Conservation (phyloP, 2,888 invertebrate genomes). For the Boloria selene region DNA sequence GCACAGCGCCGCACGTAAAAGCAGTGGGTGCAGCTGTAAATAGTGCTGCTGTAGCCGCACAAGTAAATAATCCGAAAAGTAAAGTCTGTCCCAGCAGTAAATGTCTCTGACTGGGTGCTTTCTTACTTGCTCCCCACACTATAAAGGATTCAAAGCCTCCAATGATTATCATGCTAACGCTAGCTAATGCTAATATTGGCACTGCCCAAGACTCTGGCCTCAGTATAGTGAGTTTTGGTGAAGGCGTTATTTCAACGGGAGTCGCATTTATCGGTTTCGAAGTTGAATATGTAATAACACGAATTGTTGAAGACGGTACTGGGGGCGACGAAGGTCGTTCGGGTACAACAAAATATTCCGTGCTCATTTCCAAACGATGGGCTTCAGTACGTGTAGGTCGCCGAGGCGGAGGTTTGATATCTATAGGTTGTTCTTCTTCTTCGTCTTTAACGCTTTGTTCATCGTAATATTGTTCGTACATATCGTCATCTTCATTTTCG, state of each 20-base stretch:
- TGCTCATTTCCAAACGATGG: conserved; percentile 89
- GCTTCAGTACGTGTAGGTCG: conserved; percentile 72
- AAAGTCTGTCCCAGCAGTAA: conserved; percentile 93
- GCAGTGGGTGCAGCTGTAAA: conserved; percentile 90
- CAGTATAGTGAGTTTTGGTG: conserved; percentile 66
- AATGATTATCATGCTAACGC: conserved; percentile 92
- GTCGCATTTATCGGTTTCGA: conserved; percentile 52
- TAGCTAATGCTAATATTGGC: conserved; percentile 92
- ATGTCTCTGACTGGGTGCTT: conserved; percentile 92
- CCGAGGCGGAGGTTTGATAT: conserved; percentile 58
- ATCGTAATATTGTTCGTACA: conserved; percentile 65
- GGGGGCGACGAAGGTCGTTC: conserved; percentile 66
- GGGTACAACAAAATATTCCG: conserved; percentile 91
- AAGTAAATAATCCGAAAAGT: conserved; percentile 90
- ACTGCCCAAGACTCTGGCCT: conserved; percentile 94
- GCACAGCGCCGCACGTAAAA: conserved; percentile 90
- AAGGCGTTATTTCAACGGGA: conserved; percentile 51
- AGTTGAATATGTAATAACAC: conserved; percentile 54
- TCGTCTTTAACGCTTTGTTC: conserved; percentile 54
- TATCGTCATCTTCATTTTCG: conserved; percentile 62
- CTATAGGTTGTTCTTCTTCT: conserved; percentile 51
- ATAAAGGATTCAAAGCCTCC: conserved; percentile 95
- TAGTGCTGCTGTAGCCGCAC: conserved; percentile 90
- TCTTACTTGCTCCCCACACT: conserved; percentile 89
- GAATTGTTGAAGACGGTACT: conserved; percentile 60